Percentiles rank a stretch among this genome's conserved stretches.
Evolutionary conservation across 2,797 vertebrate genomes (phyloP).

Genomic region (Parauchenoglanis punctatus): DNA sequence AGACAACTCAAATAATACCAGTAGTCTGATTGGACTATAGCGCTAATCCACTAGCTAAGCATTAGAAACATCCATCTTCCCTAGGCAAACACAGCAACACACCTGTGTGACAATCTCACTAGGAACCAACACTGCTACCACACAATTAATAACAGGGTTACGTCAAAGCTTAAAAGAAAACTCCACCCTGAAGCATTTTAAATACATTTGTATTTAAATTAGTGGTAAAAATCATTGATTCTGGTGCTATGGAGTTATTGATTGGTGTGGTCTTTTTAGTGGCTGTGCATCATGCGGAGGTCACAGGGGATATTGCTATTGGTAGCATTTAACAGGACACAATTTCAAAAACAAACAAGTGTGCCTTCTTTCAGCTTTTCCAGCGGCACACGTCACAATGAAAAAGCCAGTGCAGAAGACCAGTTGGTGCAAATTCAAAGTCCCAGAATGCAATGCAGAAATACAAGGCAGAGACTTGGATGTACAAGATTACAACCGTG

Average conservation of each 20-base stretch:
- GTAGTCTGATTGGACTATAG: background rate
- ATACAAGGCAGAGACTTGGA: background rate
- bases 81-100: background rate
- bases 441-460: background rate
- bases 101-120: background rate
- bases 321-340: background rate
- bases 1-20: background rate
- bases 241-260: background rate
- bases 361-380: background rate
- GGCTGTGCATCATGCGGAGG: background rate
- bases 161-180: background rate
- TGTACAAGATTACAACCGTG: background rate
- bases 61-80: background rate
- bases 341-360: background rate
- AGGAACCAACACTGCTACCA: background rate
- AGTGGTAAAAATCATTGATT: background rate
- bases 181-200: constrained; percentile 5
- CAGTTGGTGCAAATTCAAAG: background rate
- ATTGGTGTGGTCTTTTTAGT: background rate
- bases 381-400: background rate
- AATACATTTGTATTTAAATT: background rate
- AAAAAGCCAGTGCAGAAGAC: background rate
- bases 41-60: background rate
- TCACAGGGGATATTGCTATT: background rate
- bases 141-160: background rate